Percentiles rank a stretch among this genome's conserved stretches.
These are phyloP conservation scores for Pollimyrus isidori DNA, from an alignment of 2,113 vertebrate species.

Conservation along the genomic window DNA sequence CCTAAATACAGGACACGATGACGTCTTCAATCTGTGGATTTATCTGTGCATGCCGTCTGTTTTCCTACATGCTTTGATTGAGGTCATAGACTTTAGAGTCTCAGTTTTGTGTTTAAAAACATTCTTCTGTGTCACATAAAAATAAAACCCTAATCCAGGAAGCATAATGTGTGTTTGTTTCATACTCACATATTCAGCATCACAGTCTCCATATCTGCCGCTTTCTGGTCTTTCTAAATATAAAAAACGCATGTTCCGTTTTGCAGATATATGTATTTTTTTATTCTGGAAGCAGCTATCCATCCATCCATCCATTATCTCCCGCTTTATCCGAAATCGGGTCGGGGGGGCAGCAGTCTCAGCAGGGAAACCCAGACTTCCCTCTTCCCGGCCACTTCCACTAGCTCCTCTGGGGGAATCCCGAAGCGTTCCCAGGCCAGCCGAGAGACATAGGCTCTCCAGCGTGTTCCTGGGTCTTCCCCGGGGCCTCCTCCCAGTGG, in stretches of 20 bases:
- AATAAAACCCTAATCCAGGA: neutral
- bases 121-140: neutral
- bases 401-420: too few species aligned
- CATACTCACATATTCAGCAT: neutral
- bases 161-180: neutral
- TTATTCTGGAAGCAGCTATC: neutral
- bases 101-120: neutral
- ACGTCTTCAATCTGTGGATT: neutral
- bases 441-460: too few species aligned
- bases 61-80: neutral
- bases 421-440: too few species aligned
- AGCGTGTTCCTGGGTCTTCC: too few species aligned
- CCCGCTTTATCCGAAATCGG: too few species aligned
- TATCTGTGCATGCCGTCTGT: neutral
- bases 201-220: neutral
- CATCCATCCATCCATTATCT: too few species aligned
- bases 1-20: neutral
- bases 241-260: neutral
- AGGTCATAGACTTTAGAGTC: neutral
- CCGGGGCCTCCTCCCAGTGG: too few species aligned
- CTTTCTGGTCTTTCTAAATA: neutral
- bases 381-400: too few species aligned
- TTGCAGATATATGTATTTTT: neutral
- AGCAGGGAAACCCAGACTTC: too few species aligned
- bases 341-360: too few species aligned